A percentile compares a stretch with the other conserved stretches of the same genome.
phyloP scores from a whole-genome alignment of 2,888 invertebrate species.

The Carterocephalus palaemon region DNA sequence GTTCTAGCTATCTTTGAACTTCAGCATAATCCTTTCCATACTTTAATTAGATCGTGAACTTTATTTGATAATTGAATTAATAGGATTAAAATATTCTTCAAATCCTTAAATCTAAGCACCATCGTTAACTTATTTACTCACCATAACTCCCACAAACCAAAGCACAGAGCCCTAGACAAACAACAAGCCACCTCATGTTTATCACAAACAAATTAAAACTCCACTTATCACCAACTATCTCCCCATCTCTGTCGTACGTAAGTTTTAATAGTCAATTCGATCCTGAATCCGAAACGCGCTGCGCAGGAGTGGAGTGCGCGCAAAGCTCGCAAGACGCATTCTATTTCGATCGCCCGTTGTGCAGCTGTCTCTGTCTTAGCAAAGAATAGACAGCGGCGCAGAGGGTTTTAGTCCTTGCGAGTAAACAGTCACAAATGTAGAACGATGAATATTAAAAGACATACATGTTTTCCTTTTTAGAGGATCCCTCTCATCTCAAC shows the following conservation, averaged over 20 bases:
- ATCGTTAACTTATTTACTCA: no score
- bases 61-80: no score
- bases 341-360: slow-evolving; percentile 67
- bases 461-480: no score
- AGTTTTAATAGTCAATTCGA: slow-evolving; percentile 46
- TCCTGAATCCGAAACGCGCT: slow-evolving; percentile 46
- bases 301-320: slow-evolving; percentile 54
- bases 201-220: slow-evolving; percentile 32
- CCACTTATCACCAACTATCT: slow-evolving; percentile 27
- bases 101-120: no score
- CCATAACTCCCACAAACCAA: slow-evolving; percentile 8
- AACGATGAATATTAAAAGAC: no score
- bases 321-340: slow-evolving; percentile 55
- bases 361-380: slow-evolving; percentile 60
- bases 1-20: no score
- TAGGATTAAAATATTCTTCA: no score
- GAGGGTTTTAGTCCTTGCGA: not conserved
- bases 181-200: slow-evolving; percentile 37
- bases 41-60: no score
- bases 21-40: no score
- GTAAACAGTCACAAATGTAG: no score
- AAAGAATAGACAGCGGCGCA: slow-evolving; percentile 53
- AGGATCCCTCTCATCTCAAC: no score
- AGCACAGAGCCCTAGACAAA: slow-evolving; percentile 1
- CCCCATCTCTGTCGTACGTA: slow-evolving; percentile 31